These are phyloP conservation scores for Halictus rubicundus DNA, from an alignment of 1,140 invertebrate species.

Conservation along the genomic window DNA sequence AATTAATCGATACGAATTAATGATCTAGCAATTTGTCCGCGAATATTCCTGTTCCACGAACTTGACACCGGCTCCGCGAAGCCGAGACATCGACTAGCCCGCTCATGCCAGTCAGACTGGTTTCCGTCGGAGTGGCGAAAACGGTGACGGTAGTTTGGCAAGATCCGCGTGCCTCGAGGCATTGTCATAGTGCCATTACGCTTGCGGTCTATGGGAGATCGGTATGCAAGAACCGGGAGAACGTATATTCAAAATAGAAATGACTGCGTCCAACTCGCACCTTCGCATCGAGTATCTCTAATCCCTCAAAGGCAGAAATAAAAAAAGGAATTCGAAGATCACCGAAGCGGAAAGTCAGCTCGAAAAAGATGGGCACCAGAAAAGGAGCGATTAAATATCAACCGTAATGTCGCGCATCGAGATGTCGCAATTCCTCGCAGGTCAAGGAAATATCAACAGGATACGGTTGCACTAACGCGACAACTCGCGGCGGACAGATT, in stretches of 20 bases:
- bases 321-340: no score
- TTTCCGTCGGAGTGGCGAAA: slow-evolving; percentile 49
- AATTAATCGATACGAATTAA: no score
- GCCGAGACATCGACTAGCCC: slow-evolving; percentile 31
- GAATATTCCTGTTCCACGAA: slow-evolving; percentile 55
- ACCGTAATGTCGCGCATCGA: neutral
- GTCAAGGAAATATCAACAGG: slow-evolving; percentile 9
- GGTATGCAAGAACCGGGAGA: neutral
- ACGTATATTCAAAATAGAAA: neutral
- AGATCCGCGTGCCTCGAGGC: slow-evolving; percentile 16
- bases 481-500: no score
- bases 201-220: neutral
- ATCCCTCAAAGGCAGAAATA: no score
- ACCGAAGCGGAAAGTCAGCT: no score
- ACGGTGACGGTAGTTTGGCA: slow-evolving; percentile 29
- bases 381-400: neutral
- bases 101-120: slow-evolving; percentile 48
- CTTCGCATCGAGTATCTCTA: no score
- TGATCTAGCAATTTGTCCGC: neutral
- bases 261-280: no score
- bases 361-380: no score
- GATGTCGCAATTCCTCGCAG: neutral
- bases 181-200: neutral
- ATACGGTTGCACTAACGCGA: no score
- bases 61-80: slow-evolving; percentile 58